phyloP scores from a whole-genome alignment of 2,888 invertebrate species.

The Leucophora obtusa region DNA sequence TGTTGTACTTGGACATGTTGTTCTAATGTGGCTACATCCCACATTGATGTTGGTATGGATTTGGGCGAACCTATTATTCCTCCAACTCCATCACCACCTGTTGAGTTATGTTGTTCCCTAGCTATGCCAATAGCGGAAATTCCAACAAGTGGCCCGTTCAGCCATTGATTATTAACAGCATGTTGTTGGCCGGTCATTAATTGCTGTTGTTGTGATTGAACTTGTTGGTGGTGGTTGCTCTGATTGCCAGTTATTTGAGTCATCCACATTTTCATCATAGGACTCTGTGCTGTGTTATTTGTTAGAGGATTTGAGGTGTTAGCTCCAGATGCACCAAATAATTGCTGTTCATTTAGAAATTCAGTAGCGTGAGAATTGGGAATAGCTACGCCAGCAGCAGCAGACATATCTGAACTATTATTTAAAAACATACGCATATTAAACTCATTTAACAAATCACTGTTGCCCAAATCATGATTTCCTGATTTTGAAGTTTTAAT shows the following conservation, averaged over 20 bases:
- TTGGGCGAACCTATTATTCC: conserved; percentile 39
- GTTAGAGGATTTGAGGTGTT: conserved; percentile 5
- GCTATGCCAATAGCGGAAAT: conserved; percentile 55
- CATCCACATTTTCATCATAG: conserved; percentile 73
- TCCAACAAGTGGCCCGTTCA: conserved; percentile 57
- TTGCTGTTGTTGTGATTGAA: conserved; percentile 57
- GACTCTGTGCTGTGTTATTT: conserved; percentile 59
- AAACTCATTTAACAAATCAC: conserved; percentile 72
- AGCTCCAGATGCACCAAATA: conserved; percentile 63
- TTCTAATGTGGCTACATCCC: conserved; percentile 69
- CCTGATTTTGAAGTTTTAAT: conserved; percentile 62
- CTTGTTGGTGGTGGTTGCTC: conserved; percentile 22
- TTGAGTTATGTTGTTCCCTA: conserved; percentile 15
- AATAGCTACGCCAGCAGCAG: conserved; percentile 23
- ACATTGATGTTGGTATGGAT: conserved; percentile 68
- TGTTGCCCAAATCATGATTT: conserved; percentile 61
- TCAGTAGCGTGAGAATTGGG: conserved; percentile 63
- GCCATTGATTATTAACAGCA: conserved; percentile 55
- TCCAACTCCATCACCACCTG: too few relatives aligned
- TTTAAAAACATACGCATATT: conserved; percentile 73
- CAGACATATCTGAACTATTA: conserved; percentile 58
- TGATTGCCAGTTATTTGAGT: conserved; percentile 61
- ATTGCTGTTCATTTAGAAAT: conserved; percentile 69
- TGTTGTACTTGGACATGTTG: conserved; percentile 67
- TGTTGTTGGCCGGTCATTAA: conserved; percentile 33